Percentiles rank a stretch among this genome's conserved stretches.
Evolutionary conservation across 2,113 vertebrate species (phyloP).

Genomic region (Sphaerodactylus townsendi): DNA sequence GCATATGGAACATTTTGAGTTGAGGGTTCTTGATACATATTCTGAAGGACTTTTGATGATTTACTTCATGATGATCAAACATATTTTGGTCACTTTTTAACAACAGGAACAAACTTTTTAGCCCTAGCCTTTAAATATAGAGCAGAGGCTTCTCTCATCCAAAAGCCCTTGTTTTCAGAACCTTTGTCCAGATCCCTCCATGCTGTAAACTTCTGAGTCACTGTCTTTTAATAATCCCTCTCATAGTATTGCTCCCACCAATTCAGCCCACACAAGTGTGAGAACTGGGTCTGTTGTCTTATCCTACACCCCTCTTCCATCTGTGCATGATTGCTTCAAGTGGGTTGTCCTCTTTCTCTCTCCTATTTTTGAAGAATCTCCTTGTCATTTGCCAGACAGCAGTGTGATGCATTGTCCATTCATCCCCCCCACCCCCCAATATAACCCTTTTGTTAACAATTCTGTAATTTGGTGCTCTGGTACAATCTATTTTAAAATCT

Average conservation of each 20-base stretch:
- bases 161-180: not conserved
- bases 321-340: not conserved
- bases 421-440: slow-evolving; percentile 25
- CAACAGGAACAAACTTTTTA: not conserved
- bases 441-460: slow-evolving; percentile 36
- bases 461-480: rapidly evolving
- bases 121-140: rapidly evolving
- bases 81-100: not conserved
- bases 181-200: not conserved
- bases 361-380: not conserved
- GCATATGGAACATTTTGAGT: not conserved
- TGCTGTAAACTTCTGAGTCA: rapidly evolving
- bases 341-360: slow-evolving; percentile 15
- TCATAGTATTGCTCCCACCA: not conserved
- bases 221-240: not conserved
- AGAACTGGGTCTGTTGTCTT: slow-evolving; percentile 16
- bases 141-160: not conserved
- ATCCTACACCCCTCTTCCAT: not conserved
- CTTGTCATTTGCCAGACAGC: slow-evolving; percentile 8
- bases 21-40: not conserved
- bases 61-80: not conserved
- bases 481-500: not conserved
- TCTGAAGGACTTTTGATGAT: not conserved
- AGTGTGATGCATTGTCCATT: slow-evolving; percentile 15
- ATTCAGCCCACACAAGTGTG: not conserved